Percentiles rank a stretch among this genome's conserved stretches.
These are phyloP conservation scores for Whitmania pigra DNA, from an alignment of 1,140 invertebrate genomes.

Conservation along the genomic window DNA sequence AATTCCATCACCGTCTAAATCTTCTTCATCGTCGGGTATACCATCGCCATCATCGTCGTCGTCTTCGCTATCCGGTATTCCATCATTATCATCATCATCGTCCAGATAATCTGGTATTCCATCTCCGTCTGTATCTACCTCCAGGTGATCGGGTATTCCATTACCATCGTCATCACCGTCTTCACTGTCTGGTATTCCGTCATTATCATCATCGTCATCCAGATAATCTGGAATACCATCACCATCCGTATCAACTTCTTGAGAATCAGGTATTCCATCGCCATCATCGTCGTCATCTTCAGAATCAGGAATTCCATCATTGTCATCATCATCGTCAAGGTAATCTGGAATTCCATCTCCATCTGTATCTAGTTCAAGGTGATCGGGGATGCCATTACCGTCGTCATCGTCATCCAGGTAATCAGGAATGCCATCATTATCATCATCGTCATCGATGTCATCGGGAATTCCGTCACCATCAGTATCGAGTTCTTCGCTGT, in stretches of 20 bases:
- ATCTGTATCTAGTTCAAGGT: constrained; percentile 30
- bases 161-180: constrained; percentile 33
- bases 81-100: constrained; percentile 27
- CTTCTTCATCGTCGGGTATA: constrained; percentile 18
- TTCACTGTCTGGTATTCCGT: constrained; percentile 22
- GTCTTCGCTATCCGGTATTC: constrained; percentile 26
- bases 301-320: constrained; percentile 26
- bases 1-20: constrained; percentile 25
- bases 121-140: constrained; percentile 31
- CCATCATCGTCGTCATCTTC: constrained; percentile 28
- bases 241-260: constrained; percentile 32
- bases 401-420: constrained; percentile 24
- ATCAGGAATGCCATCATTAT: constrained; percentile 35
- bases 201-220: constrained; percentile 35
- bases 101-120: constrained; percentile 34
- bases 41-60: constrained; percentile 25
- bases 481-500: constrained; percentile 28
- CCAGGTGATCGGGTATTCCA: constrained; percentile 34
- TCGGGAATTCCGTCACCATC: constrained; percentile 32
- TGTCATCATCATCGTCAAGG: constrained; percentile 30
- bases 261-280: constrained; percentile 33
- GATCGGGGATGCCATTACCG: constrained; percentile 31
- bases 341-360: constrained; percentile 31
- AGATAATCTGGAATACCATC: constrained; percentile 39
- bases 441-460: constrained; percentile 23